These are phyloP conservation scores for Rhyacophila evoluta DNA, from an alignment of 2,888 invertebrate species.

Conservation along the genomic window DNA sequence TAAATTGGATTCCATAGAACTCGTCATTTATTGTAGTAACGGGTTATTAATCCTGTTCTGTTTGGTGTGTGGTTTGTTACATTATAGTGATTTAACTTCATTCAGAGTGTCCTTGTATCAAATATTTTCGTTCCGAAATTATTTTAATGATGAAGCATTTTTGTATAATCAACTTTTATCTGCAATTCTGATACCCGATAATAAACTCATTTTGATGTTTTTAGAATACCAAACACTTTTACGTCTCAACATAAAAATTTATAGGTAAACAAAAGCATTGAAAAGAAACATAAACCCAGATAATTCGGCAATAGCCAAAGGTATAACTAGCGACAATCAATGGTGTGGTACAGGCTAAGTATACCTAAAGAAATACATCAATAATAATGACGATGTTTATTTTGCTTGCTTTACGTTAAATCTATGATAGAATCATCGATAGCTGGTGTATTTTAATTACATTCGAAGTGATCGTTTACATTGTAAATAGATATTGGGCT, in stretches of 20 bases:
- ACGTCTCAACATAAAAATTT: neutral
- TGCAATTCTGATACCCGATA: neutral
- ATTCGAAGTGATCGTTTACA: too few relatives aligned
- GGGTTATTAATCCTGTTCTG: too few relatives aligned
- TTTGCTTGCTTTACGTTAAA: too few relatives aligned
- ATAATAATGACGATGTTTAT: neutral
- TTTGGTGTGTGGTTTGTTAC: too few relatives aligned
- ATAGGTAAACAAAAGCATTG: constrained; percentile 4
- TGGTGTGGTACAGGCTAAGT: neutral
- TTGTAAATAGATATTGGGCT: too few relatives aligned
- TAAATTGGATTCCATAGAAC: too few relatives aligned
- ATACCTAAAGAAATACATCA: neutral
- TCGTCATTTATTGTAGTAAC: too few relatives aligned
- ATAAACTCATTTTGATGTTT: neutral
- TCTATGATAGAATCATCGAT: too few relatives aligned
- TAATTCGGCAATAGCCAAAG: neutral
- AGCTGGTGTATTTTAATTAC: too few relatives aligned
- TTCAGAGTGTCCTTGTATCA: neutral
- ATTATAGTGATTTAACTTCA: neutral
- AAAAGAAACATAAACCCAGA: neutral
- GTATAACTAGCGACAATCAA: neutral
- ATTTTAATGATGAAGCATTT: neutral
- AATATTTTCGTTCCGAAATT: neutral
- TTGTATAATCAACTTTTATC: neutral
- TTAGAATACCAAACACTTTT: neutral